Evolutionary conservation across 2,113 vertebrate genomes (phyloP), one percentile per base, ranked within the genome.

Genomic region (Nannobrachium achirus): DNA sequence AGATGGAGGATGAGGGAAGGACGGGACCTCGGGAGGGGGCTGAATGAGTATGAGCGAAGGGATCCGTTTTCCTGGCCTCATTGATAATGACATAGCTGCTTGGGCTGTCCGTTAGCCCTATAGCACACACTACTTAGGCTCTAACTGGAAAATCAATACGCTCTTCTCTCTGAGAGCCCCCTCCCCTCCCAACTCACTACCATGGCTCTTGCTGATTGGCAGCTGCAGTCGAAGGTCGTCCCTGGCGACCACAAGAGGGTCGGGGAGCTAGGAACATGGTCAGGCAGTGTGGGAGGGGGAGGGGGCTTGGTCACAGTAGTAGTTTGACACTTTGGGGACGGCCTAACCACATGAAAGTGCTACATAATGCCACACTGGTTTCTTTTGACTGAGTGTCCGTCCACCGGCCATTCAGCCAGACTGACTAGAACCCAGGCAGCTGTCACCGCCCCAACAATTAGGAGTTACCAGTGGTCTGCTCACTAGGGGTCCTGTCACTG

Each of bases 91-190:
- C 95, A 95, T 96, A 98, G 94, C 95, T 97, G 96, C 94, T 93
- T 92, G 90, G 94, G 92, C 94, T 94, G 95, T 95, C 96, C 92
- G 96, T 97, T 96, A 96, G 94, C 94, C 93, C 93, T 93, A 82
- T 79, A 94, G 95, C 95, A 94, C 94, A 96, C 95, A 96, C 95
- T 98, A 97, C 95, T 98, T 98, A 97, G 92, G 92, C 90, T 66
- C 93, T 98, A 98, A 98, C 94, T 95, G 96, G 95, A 98, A 99
- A 99, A 98, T 98, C 97, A 98, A 98, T 98, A 96, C 86, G 86
- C 92, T 93, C 89, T 93, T 95, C 81, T 89, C 84, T 83, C 92
- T 90, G 94, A 94, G 92, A 84, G 93, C 94, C 92, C 94, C 25
- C 25, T 33, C 25, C 25, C 25, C 25, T 33, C 25, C 25, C 25